phyloP scores from a whole-genome alignment of 1,140 invertebrate genomes.

The Tetramorium simillimum region DNA sequence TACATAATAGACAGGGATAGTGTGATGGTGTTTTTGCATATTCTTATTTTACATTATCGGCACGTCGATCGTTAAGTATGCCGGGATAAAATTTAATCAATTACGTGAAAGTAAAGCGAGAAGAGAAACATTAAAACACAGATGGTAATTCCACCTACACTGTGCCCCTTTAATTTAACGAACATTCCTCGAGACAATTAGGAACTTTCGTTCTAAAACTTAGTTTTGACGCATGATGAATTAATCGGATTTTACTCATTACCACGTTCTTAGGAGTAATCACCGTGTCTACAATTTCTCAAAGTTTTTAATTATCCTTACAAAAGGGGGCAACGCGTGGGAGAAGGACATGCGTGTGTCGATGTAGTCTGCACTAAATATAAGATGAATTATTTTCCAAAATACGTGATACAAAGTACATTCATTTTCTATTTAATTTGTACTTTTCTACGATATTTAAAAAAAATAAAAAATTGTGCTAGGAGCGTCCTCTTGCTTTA shows the following conservation, averaged over 20 bases:
- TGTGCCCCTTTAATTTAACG: constrained; percentile 56
- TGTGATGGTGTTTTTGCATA: constrained; percentile 12
- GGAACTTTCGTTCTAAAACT: constrained; percentile 68
- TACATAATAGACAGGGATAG: constrained; percentile 9
- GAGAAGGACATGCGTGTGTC: too few species aligned
- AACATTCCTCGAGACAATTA: constrained; percentile 66
- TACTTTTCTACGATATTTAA: not conserved
- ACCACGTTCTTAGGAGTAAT: constrained; percentile 62
- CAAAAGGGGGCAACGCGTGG: not conserved
- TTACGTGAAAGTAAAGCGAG: constrained; percentile 40
- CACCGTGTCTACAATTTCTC: constrained; percentile 35
- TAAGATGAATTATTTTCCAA: constrained; percentile 8
- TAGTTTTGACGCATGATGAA: constrained; percentile 66
- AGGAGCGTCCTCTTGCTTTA: too few species aligned
- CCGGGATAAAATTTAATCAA: constrained; percentile 57
- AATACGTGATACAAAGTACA: not conserved
- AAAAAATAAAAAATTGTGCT: not conserved
- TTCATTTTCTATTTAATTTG: not conserved
- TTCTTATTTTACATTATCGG: constrained; percentile 58
- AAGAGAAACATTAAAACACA: constrained; percentile 57
- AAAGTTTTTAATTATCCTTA: constrained; percentile 66
- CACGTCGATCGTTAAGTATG: constrained; percentile 44
- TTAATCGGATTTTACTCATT: constrained; percentile 72
- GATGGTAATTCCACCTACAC: constrained; percentile 52
- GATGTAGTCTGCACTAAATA: not conserved